Base-by-base conservation (phyloP, 92 coral and sea anemone genomes). In the Heliopora coerulea region DNA sequence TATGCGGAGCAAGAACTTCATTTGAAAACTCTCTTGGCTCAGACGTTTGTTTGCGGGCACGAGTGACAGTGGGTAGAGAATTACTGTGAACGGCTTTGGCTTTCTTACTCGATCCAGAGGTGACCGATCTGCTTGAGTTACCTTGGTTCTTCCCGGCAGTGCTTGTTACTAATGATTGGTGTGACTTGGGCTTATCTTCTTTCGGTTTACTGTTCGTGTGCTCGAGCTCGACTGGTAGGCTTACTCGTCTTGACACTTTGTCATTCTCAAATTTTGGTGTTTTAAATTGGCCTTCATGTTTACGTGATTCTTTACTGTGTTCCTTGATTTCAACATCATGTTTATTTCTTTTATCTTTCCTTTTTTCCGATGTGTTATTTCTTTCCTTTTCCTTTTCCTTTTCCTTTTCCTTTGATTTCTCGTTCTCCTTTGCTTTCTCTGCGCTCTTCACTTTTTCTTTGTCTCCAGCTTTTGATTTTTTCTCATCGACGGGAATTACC, bases 1-100 rank as follows among this genome's bases (percentile, higher is more conserved):
- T 93, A 62, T 88, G 96, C 0, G 97, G 97, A 17, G 97, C 79
- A 54, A 88, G 78, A 25, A 82, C 85, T 0, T 90, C 86, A 23
- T 46, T n/a, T 46, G 52, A 46, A 46, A 7, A 46, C n/a, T 46
- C 52, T 3, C 13, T 11, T 13, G 61, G 30, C 1, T 56, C 61
- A 56, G 30, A 13, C 3, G 30, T 28, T 23, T 56, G 61, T 18
- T 85, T 90, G 0, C 86, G 83, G 14, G 78, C 58, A 21, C 26
- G 62, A 17, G 78, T 37, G 34, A 41, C 50, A 14, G 61, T 27
- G 46, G 54, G 50, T 1, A 63, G 20, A 7, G 23, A 29, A 24
- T 13, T 68, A 9, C 56, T 44, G 4, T 26, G 29, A 29, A 42
- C 26, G 0, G 7, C 67, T 56, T 57, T 14, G 15, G 69, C 29